Evolutionary conservation across 1,140 invertebrate genomes (phyloP).

Genomic region (Drosophila orosa): DNA sequence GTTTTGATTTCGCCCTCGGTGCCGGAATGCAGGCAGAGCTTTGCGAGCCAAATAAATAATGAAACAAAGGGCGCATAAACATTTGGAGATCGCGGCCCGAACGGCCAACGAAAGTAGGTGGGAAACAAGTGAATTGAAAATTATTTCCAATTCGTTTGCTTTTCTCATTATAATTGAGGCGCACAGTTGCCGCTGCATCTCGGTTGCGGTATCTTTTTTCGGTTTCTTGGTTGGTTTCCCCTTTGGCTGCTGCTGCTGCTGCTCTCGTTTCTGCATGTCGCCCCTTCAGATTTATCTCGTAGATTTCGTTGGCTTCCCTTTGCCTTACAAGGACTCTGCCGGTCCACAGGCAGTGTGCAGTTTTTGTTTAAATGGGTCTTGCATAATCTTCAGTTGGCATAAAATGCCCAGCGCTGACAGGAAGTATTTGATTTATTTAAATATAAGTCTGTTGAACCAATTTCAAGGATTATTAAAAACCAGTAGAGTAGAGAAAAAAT

Average conservation of each 20-base stretch:
- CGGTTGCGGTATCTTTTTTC: constrained; percentile 17
- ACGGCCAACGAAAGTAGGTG: constrained; percentile 72
- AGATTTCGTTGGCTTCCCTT: constrained; percentile 55
- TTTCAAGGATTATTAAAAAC: neutral
- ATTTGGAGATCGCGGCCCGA: constrained; percentile 62
- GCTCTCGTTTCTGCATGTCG: constrained; percentile 14
- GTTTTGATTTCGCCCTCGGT: constrained; percentile 31
- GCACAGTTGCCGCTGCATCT: constrained; percentile 43
- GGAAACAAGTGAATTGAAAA: constrained; percentile 84
- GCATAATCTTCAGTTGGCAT: constrained; percentile 4
- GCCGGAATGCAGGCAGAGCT: constrained; percentile 21
- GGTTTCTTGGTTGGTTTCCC: constrained; percentile 1
- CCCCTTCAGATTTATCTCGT: constrained; percentile 61
- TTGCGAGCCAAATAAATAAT: constrained; percentile 57
- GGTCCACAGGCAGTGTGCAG: neutral
- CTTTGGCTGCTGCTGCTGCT: constrained; percentile 1
- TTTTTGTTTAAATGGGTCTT: constrained; percentile 8
- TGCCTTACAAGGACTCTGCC: constrained; percentile 15
- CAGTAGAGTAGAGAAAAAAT: neutral
- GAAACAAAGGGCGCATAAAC: constrained; percentile 71
- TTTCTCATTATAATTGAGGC: constrained; percentile 83
- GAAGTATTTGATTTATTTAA: constrained; percentile 2
- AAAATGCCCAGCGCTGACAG: neutral
- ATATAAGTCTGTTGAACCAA: neutral
- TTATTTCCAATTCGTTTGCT: constrained; percentile 84